Evolutionary conservation across 2,888 invertebrate species (phyloP).

Genomic region (Sminthurides aquaticus): DNA sequence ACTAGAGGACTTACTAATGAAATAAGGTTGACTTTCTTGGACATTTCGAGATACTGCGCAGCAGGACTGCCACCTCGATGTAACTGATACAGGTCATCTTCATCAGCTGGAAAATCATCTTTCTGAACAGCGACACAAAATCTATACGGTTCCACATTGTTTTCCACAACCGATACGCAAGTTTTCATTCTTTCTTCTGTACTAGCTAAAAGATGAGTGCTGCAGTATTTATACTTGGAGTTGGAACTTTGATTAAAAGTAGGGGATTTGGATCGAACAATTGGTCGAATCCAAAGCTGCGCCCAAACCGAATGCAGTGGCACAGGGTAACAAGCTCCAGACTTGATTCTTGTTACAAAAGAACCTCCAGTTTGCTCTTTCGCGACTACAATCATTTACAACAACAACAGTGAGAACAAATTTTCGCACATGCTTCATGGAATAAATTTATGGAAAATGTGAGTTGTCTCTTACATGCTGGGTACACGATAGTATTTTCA

Average conservation of each 20-base stretch:
- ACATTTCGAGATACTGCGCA: conserved; percentile 30
- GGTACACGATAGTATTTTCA: conserved; percentile 50
- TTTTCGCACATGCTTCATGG: background rate
- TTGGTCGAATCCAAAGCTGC: conserved; percentile 67
- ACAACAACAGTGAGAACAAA: no score
- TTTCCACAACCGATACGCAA: conserved; percentile 28
- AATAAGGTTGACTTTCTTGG: conserved; percentile 78
- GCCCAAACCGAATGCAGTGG: conserved; percentile 69
- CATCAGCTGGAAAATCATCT: conserved; percentile 69
- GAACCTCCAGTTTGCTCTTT: conserved; percentile 44
- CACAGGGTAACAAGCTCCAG: conserved; percentile 61
- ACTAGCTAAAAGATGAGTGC: conserved; percentile 31
- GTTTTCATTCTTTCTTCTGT: conserved; percentile 33
- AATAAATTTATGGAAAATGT: background rate
- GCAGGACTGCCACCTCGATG: conserved; percentile 27
- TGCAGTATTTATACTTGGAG: conserved; percentile 33
- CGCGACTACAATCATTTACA: conserved; percentile 29
- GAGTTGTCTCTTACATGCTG: conserved; percentile 42
- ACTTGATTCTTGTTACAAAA: conserved; percentile 46
- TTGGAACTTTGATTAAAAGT: conserved; percentile 3
- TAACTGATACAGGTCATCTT: conserved; percentile 28
- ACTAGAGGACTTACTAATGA: conserved; percentile 74
- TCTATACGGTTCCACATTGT: conserved; percentile 48
- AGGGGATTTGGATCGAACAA: conserved; percentile 44
- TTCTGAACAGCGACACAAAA: conserved; percentile 72